Evolutionary conservation across 2,888 invertebrate species (phyloP), one percentile per base, ranked within the genome.

Genomic region (Machimus atricapillus): DNA sequence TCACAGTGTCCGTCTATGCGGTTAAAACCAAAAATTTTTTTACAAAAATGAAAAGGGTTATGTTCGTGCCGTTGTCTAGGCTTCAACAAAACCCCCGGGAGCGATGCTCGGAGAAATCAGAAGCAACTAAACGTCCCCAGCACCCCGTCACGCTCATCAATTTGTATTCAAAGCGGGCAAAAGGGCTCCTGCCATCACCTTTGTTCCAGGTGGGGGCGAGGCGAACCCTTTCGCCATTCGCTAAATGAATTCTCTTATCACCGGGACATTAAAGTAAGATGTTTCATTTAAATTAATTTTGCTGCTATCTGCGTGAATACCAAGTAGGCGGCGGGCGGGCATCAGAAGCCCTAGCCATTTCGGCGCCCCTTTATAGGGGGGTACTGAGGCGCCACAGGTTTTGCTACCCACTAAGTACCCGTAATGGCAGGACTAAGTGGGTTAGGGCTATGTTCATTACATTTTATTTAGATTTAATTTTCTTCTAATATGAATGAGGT

Each of bases 221-320:
- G 66, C 23, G 66, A 66, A 66, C 81, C 56, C 58, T 37, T 82
- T 82, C 56, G 66, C 31, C 52, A 82, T 87, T 87, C 43, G 16
- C 77, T 43, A 86, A 87, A 87, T 87, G 87, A 87, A 87, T 81
- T 86, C 86, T 74, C 87, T 86, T 87, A 87, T 87, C 87, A 76
- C 73, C 31, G 27, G 31, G n/a, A 83, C 86, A 86, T 87, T 86
- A 87, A 86, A 87, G 77, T 87, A 87, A 87, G 86, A 87, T 86
- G 87, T 86, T 87, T 86, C 87, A 87, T 87, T 86, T 87, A 87
- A 87, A 87, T 87, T 87, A 87, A 87, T 87, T 86, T 87, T 66
- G 46, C 46, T 73, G 78, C 81, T 81, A 86, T 86, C 86, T 86
- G 76, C 52, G 58, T 87, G 87, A 86, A 87, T 87, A 87, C 87